phyloP scores from a whole-genome alignment of 1,140 invertebrate species.

The Drosophila insularis region DNA sequence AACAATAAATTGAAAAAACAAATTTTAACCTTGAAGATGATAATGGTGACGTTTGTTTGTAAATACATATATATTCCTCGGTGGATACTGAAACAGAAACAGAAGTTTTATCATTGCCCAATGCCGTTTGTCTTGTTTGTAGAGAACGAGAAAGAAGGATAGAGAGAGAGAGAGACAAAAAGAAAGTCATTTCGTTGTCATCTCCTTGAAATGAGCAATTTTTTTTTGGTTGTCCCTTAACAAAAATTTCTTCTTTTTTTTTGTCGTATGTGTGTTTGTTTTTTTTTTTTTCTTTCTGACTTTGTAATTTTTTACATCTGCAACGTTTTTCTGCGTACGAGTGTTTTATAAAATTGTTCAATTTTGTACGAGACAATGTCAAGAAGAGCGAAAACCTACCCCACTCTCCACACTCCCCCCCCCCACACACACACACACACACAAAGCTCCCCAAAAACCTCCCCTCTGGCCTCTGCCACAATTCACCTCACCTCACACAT shows the following conservation, averaged over 20 bases:
- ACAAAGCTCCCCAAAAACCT: not conserved
- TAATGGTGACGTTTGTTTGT: not conserved
- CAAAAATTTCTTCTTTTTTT: constrained; percentile 20
- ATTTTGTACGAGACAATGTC: constrained; percentile 58
- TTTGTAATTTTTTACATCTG: constrained; percentile 72
- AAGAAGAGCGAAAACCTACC: constrained; percentile 35
- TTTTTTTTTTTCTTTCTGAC: constrained; percentile 26
- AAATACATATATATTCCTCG: not conserved
- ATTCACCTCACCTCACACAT: not conserved
- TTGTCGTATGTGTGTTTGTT: constrained; percentile 15
- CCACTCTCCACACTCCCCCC: constrained; percentile 11
- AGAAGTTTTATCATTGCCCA: not conserved
- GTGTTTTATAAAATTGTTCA: constrained; percentile 58
- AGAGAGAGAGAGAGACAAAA: no score
- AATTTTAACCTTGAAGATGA: not conserved
- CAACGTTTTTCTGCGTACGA: constrained; percentile 30
- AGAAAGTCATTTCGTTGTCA: constrained; percentile 1
- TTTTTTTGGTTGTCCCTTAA: constrained; percentile 18
- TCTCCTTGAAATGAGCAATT: constrained; percentile 42
- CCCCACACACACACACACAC: not conserved
- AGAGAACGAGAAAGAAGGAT: no score
- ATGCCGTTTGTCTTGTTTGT: no score
- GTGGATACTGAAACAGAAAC: not conserved
- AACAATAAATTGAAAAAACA: no score
- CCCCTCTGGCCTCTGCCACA: not conserved